Base-by-base conservation (phyloP, 2,888 invertebrate species). In the Synergus gifuensis region DNA sequence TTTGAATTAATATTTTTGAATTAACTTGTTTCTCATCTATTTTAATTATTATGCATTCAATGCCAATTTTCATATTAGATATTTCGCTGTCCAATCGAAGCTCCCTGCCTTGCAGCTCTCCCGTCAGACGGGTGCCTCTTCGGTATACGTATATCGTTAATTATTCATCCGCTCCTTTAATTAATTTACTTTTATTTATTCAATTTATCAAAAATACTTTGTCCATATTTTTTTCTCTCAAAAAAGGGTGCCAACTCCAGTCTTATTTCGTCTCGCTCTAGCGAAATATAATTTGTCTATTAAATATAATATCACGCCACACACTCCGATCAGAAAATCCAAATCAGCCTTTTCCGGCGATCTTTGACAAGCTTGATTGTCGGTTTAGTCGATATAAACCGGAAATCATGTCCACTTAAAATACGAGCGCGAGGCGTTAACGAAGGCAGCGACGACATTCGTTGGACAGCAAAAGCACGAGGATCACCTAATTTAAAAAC, bases 141-240 rank as follows among this genome's bases (percentile, higher is more conserved):
- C 11, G 49, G 67, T 46, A 69, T 73, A 73, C 73, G 54, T 73
- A 73, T 54, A 73, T 73, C 54, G 54, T 54, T 69, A 49, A 28
- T 36, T 73, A 73, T 36, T 58, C 73, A 54, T 73, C 73, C 54
- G 73, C 40, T 40, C 73, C 46, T 46, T 46, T 58, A 46, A 54
- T 73, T 73, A 54, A 54, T 82, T 83, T 79, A 80, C 67, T 76
- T 76, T 69, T 81, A 82, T 80, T 78, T 81, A 83, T 81, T 84
- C 83, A 86, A 86, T 85, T 88, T 88, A 89, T 88, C 88, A 88
- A 88, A 88, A 88, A 88, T 88, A 88, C 84, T 88, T 88, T 86
- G 81, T 54, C 64, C 77, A 62, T 42, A 62, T 62, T 76, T 60
- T 8, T 76, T 62, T 76, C 73, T 14, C 73, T 49, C 73, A 58